phyloP scores from a whole-genome alignment of 2,888 invertebrate species.

The Tetrapedia diversipes region DNA sequence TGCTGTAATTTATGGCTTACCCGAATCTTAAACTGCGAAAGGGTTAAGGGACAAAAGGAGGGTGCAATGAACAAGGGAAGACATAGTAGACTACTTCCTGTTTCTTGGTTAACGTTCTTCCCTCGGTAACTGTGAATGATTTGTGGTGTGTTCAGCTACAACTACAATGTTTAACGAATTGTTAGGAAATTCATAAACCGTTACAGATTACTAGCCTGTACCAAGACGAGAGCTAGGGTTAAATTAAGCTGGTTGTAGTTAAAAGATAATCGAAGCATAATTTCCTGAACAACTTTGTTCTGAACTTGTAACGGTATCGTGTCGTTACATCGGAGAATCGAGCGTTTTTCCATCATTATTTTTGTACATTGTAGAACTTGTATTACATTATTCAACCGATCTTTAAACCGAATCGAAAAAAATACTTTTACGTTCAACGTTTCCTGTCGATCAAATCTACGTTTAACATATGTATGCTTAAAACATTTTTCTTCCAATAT shows the following conservation, averaged over 20 bases:
- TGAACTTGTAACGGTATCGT: constrained; percentile 47
- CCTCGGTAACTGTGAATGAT: constrained; percentile 63
- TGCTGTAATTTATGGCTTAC: too few relatives aligned
- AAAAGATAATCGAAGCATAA: constrained; percentile 33
- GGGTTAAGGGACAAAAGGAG: background rate
- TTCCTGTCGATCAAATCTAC: too few relatives aligned
- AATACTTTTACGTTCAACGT: too few relatives aligned
- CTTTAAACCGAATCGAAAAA: too few relatives aligned
- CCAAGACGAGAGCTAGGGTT: constrained; percentile 61
- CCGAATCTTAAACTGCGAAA: too few relatives aligned
- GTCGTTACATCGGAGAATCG: constrained; percentile 1
- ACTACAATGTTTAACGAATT: constrained; percentile 64
- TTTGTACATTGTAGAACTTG: constrained; percentile 3
- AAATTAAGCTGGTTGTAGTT: constrained; percentile 47
- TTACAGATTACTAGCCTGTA: constrained; percentile 43
- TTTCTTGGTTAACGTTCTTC: constrained; percentile 66
- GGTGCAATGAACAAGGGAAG: constrained; percentile 23
- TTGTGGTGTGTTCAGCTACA: constrained; percentile 65
- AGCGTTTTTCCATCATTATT: constrained; percentile 28
- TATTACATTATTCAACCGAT: background rate
- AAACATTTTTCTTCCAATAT: too few relatives aligned
- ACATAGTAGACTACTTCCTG: constrained; percentile 72
- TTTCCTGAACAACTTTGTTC: constrained; percentile 41
- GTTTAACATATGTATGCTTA: too few relatives aligned
- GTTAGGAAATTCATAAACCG: constrained; percentile 57